These are phyloP conservation scores for Xestoiulus laeticollis DNA, from an alignment of 2,888 invertebrate species.

Conservation along the genomic window DNA sequence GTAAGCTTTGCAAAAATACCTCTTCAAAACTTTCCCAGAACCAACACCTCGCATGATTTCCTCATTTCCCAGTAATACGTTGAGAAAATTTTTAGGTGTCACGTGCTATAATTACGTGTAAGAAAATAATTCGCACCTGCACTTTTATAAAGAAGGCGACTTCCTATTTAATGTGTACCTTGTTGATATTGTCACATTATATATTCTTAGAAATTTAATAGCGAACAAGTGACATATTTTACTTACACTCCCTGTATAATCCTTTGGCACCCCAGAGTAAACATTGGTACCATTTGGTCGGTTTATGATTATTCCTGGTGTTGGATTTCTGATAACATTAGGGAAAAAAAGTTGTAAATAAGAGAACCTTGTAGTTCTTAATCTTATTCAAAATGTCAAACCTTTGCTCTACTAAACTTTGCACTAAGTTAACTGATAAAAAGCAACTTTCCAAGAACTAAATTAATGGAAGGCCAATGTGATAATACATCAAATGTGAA, in stretches of 20 bases:
- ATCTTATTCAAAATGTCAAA: not conserved
- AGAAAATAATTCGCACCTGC: slow-evolving; percentile 23
- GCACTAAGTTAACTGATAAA: not conserved
- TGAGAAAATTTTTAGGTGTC: slow-evolving; percentile 69
- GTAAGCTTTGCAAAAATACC: slow-evolving; percentile 59
- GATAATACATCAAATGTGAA: not conserved
- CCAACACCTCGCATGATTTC: slow-evolving; percentile 66
- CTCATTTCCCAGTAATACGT: slow-evolving; percentile 68
- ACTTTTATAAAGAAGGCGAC: not conserved
- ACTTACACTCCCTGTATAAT: slow-evolving; percentile 68
- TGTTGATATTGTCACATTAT: not conserved
- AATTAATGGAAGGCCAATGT: not conserved
- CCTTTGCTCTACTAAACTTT: not conserved
- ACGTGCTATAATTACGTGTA: slow-evolving; percentile 64
- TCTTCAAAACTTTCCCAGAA: slow-evolving; percentile 67
- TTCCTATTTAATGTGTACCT: not conserved
- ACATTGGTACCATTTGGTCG: slow-evolving; percentile 69
- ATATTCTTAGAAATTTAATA: not conserved
- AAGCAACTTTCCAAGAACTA: not conserved
- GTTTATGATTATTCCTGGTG: slow-evolving; percentile 70
- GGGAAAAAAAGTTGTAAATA: slow-evolving; percentile 10
- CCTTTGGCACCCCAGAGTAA: slow-evolving; percentile 69
- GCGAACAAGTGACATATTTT: not conserved
- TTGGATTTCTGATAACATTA: slow-evolving; percentile 67
- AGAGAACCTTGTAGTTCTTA: not conserved